Evolutionary conservation across 2,888 invertebrate genomes (phyloP).

Genomic region (Vesta saturnalis): DNA sequence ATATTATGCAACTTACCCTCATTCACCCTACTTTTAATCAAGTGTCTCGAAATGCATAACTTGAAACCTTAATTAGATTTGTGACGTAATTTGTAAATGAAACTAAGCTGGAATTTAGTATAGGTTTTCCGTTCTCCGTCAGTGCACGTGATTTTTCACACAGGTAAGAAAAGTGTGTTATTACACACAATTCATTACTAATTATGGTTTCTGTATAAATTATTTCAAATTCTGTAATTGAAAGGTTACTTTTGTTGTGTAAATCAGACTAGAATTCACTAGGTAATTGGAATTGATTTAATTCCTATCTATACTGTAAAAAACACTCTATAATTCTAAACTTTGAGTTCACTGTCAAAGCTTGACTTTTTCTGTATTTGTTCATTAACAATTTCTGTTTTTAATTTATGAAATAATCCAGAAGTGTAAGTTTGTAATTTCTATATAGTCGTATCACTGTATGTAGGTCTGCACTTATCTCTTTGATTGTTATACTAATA

Average conservation of each 20-base stretch:
- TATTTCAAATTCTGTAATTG: too few relatives aligned
- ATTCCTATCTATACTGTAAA: too few relatives aligned
- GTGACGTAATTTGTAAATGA: conserved; percentile 23
- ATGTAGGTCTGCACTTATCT: too few relatives aligned
- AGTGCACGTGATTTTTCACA: conserved; percentile 20
- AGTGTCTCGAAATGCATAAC: conserved; percentile 21
- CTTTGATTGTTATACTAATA: too few relatives aligned
- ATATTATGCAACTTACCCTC: background rate
- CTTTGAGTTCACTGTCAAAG: too few relatives aligned
- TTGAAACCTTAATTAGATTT: conserved; percentile 30
- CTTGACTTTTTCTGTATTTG: too few relatives aligned
- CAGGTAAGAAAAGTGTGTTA: background rate
- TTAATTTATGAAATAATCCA: too few relatives aligned
- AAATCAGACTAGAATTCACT: background rate
- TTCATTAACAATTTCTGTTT: too few relatives aligned
- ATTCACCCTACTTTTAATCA: conserved; percentile 14
- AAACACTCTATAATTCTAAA: too few relatives aligned
- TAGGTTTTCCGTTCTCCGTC: conserved; percentile 19
- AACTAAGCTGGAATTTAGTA: conserved; percentile 22
- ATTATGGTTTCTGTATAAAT: background rate
- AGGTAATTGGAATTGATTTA: background rate
- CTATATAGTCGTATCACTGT: too few relatives aligned
- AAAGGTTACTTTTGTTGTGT: background rate
- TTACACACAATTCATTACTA: too few relatives aligned
- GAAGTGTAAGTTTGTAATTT: too few relatives aligned